Percentiles rank a stretch among this genome's conserved stretches.
These are phyloP conservation scores for Sterrhoptilus dennistouni DNA, from an alignment of 2,113 vertebrate species.

Conservation along the genomic window DNA sequence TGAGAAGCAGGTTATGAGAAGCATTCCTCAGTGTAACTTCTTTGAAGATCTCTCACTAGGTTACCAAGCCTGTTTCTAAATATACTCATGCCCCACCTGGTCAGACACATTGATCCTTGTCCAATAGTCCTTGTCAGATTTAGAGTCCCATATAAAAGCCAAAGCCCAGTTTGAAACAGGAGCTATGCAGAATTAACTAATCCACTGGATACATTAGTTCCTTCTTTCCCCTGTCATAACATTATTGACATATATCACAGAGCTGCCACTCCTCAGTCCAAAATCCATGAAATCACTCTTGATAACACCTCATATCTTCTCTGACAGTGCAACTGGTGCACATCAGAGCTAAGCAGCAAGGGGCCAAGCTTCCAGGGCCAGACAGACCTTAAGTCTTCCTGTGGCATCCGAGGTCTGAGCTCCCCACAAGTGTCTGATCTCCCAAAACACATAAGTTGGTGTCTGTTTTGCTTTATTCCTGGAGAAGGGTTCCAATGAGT, in stretches of 20 bases:
- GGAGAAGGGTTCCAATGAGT: not conserved
- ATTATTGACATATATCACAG: not conserved
- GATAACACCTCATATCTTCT: too few species aligned
- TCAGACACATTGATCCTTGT: not conserved
- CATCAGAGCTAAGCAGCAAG: not conserved
- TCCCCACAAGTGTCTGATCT: not conserved
- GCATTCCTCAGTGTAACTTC: not conserved
- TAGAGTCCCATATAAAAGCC: not conserved
- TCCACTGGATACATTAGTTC: not conserved
- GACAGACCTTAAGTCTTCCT: not conserved
- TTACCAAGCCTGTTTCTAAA: not conserved
- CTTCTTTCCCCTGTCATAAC: not conserved
- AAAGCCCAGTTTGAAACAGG: not conserved
- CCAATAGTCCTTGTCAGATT: not conserved
- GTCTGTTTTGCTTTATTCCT: not conserved
- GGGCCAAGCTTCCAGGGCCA: not conserved
- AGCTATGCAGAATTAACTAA: not conserved
- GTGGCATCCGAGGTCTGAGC: not conserved
- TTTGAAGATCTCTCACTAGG: not conserved
- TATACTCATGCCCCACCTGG: not conserved
- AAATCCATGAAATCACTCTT: not conserved
- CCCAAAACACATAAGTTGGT: not conserved
- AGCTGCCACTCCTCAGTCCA: not conserved
- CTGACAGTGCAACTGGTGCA: not conserved
- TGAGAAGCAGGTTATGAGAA: not conserved